Evolutionary conservation across 2,113 vertebrate genomes (phyloP), one percentile per base, ranked within the genome.

Genomic region (Archilochus colubris): DNA sequence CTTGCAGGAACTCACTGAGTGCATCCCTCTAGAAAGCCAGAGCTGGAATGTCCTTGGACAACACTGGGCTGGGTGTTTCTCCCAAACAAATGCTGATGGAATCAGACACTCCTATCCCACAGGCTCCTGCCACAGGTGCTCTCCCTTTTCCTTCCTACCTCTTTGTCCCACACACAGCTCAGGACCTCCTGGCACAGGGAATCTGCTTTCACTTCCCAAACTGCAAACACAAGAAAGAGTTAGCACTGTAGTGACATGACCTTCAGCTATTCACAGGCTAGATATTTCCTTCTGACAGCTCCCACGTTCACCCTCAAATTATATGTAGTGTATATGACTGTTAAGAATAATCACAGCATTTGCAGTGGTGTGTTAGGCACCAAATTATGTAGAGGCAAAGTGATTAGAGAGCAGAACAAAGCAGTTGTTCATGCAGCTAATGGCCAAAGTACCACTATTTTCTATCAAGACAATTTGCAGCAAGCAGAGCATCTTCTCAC

Each of bases 321-420:
- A 96, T 67, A 84, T 13, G 61, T 63, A 7, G 63, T 68, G 75
- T 61, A 85, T 85, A 83, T 86, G 96, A 87, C 89, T 84, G 91
- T 94, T 95, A 92, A 92, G 82, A 90, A 91, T 91, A 93, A 96
- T 94, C 94, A 82, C 86, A 89, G 91, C 46, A 54, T 94, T 96
- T 91, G 91, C 58, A 77, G 89, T 90, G 89, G 67, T 80, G 88
- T 88, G 91, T 95, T 92, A 95, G 93, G 95, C 63, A 93, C 88
- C 92, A 82, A 94, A 95, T 93, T 93, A 95, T 54, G 88, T 93
- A 81, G 48, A 95, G 91, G 94, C 88, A 96, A 84, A 94, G 91
- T n/a, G 68, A 95, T 96, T 78, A 95, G 73, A 36, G 79, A 83
- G 91, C 86, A 91, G 84, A 94, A 96, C 86, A 96, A 91, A 96